phyloP scores from a whole-genome alignment of 2,113 vertebrate species.

The Lathamus discolor region DNA sequence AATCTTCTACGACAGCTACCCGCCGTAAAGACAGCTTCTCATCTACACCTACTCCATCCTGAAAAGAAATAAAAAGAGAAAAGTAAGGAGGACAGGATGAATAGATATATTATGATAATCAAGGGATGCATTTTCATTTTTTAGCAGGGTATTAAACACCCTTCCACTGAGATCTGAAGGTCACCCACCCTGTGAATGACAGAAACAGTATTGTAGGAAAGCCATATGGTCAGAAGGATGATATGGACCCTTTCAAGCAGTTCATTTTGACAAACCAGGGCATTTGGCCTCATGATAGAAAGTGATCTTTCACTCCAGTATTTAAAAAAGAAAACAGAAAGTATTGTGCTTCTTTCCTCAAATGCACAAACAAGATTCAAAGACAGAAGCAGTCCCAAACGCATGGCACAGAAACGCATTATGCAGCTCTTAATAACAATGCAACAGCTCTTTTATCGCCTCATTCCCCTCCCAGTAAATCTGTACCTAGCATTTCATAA shows the following conservation, averaged over 20 bases:
- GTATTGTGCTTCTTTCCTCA: background rate
- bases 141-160: background rate
- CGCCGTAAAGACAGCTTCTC: slow-evolving; percentile 83
- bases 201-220: background rate
- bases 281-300: background rate
- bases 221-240: background rate
- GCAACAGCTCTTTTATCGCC: background rate
- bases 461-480: background rate
- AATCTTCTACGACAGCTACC: slow-evolving; percentile 86
- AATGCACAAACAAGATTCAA: background rate
- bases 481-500: slow-evolving; percentile 2
- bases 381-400: background rate
- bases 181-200: background rate
- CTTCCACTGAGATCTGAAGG: background rate
- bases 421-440: background rate
- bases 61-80: slow-evolving; percentile 24
- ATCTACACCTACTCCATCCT: slow-evolving; percentile 84
- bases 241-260: background rate
- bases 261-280: background rate
- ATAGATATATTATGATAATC: background rate
- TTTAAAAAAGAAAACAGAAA: background rate
- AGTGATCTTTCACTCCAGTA: background rate
- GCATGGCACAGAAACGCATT: background rate
- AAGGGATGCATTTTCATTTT: background rate
- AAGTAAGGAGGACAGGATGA: slow-evolving; percentile 10